Evolutionary conservation across 1,140 invertebrate species (phyloP).

Genomic region (Mercenaria mercenaria): DNA sequence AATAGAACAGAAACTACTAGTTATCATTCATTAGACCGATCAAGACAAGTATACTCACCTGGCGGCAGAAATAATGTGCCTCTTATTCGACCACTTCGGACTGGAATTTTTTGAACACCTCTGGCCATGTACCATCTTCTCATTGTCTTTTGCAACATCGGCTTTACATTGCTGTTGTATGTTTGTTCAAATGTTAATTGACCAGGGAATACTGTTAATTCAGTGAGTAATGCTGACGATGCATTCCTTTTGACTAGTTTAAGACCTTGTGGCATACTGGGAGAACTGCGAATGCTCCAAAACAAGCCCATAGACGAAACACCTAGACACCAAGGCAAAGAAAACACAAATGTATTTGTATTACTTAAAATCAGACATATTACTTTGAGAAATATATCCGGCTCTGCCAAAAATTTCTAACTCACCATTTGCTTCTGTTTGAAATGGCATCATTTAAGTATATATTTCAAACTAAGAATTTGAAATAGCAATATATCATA

Average conservation of each 20-base stretch:
- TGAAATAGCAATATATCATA: too few relatives aligned
- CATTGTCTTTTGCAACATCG: slow-evolving; percentile 15
- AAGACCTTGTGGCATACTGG: slow-evolving; percentile 15
- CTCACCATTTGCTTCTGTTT: too few relatives aligned
- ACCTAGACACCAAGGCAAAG: too few relatives aligned
- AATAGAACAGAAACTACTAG: too few relatives aligned
- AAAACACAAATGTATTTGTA: too few relatives aligned
- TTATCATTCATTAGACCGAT: too few relatives aligned
- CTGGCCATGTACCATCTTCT: slow-evolving; percentile 45
- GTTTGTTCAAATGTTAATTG: slow-evolving; percentile 40
- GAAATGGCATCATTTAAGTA: too few relatives aligned
- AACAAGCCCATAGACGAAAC: slow-evolving; percentile 60
- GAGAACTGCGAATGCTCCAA: slow-evolving; percentile 50
- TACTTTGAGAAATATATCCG: too few relatives aligned
- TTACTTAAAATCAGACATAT: too few relatives aligned
- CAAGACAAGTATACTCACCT: slow-evolving; percentile 44
- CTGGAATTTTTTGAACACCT: slow-evolving; percentile 38
- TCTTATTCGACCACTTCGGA: slow-evolving; percentile 22
- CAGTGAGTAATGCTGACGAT: background rate
- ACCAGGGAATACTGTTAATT: slow-evolving; percentile 26
- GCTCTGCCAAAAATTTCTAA: too few relatives aligned
- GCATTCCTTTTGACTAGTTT: slow-evolving; percentile 36
- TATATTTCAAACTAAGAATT: too few relatives aligned
- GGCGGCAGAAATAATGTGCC: slow-evolving; percentile 49
- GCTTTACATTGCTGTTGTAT: background rate